Evolutionary conservation across 2,888 invertebrate genomes (phyloP).

Genomic region (Morinoia aosen): DNA sequence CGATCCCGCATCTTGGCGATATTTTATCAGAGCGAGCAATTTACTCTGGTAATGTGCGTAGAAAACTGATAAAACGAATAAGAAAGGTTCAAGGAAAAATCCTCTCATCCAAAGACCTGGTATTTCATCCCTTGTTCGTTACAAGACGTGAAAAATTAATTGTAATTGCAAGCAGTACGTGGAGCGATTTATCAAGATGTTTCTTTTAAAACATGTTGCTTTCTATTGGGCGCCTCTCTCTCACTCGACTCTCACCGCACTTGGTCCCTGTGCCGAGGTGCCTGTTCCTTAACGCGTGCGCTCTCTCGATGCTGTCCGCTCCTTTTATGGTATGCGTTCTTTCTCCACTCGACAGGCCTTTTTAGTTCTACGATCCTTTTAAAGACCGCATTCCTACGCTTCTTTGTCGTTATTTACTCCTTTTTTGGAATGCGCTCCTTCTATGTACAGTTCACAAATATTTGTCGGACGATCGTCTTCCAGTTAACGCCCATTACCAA

Average conservation of each 20-base stretch:
- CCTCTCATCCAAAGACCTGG: too few relatives aligned
- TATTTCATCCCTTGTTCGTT: too few relatives aligned
- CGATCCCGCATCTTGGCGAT: too few relatives aligned
- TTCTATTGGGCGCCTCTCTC: neutral
- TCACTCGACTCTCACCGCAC: neutral
- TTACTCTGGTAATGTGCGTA: too few relatives aligned
- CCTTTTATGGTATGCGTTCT: neutral
- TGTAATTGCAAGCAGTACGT: too few relatives aligned
- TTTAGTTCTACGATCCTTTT: slow-evolving; percentile 2
- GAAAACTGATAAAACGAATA: too few relatives aligned
- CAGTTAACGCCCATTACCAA: neutral
- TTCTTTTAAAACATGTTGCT: neutral
- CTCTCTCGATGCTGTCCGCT: neutral
- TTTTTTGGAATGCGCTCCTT: neutral
- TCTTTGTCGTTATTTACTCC: slow-evolving; percentile 9
- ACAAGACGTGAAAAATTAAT: too few relatives aligned
- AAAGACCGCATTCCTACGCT: slow-evolving; percentile 12
- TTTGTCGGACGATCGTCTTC: neutral
- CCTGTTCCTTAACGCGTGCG: neutral
- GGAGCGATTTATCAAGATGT: too few relatives aligned
- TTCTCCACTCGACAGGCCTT: slow-evolving; percentile 3
- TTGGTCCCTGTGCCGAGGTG: neutral
- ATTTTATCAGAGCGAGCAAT: too few relatives aligned
- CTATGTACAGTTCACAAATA: neutral
- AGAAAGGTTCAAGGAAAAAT: too few relatives aligned